Base-by-base conservation (phyloP, 2,113 vertebrate genomes). In the Pterocles burchelli region DNA sequence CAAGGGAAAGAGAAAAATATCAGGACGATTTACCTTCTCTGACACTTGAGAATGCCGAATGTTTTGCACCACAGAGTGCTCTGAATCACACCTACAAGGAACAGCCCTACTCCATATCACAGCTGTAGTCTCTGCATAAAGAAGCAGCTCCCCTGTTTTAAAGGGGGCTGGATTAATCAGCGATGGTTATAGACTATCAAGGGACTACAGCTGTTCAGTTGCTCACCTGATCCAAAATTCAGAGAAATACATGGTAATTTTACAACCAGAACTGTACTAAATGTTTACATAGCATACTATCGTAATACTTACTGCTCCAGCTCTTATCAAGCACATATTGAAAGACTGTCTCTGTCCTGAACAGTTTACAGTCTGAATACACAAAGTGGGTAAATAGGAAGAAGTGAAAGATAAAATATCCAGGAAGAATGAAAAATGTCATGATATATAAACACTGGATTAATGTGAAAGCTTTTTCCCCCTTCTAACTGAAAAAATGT, bases 41-140 rank as follows among this genome's bases (percentile, higher is more conserved):
- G 63, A 77, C 0, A 7, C 36, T 78, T 79, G 54, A 82, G 62
- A 75, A 92, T 26, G 48, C 10, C 3, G 2, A 59, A 29, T 18
- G 38, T 51, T 76, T 84, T 68, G 54, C 55, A 91, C 58, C 31
- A 33, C 0, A 2, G 25, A 49, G n/a, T 38, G 49, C 22, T 89
- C 29, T 34, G 59, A 46, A 54, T 51, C 57, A 36, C 57, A 49
- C 0, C 2, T 13, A 13, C n/a, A 65, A 54, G 38, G 34, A 80
- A 24, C 17, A 58, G 75, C 41, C 4, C 9, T 1, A 2, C 4
- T 54, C 41, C 17, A 18, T 0, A 2, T 13, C 28, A 11, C 19
- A 38, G 26, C n/a, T 58, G 22, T 2, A 31, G 34, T 12, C 59
- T 73, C 36, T 58, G n/a, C 31, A 45, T 33, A 80, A 70, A 33